Conservation (phyloP, 92 coral and sea anemone genomes). For the Siderastrea siderea region DNA sequence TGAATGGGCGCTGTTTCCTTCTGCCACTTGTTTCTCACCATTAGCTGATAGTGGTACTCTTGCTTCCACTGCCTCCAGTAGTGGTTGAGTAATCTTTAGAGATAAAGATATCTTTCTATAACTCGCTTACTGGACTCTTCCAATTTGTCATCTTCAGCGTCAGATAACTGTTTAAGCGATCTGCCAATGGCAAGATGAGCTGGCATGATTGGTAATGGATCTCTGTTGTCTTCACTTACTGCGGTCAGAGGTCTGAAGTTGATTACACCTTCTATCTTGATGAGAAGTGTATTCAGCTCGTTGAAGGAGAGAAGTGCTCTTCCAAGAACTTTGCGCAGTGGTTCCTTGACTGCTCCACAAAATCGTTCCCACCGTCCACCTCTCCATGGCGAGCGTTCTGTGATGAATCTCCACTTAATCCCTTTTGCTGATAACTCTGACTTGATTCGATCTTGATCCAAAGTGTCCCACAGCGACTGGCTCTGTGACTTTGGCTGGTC, state of each 20-base stretch:
- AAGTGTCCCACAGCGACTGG: not conserved
- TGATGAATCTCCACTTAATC: slow-evolving; percentile 41
- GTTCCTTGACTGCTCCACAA: slow-evolving; percentile 40
- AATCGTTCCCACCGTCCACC: slow-evolving; percentile 54
- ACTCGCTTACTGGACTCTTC: not conserved
- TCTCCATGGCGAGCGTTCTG: slow-evolving; percentile 41
- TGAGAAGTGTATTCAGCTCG: slow-evolving; percentile 31
- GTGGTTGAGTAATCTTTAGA: slow-evolving; percentile 23
- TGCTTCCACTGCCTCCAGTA: slow-evolving; percentile 53
- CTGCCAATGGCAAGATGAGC: slow-evolving; percentile 62
- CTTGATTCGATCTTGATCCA: slow-evolving; percentile 30
- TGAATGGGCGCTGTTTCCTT: slow-evolving; percentile 23
- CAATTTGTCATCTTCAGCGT: not conserved
- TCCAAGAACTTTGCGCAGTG: slow-evolving; percentile 37
- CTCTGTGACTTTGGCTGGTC: not conserved
- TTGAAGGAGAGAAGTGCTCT: slow-evolving; percentile 41
- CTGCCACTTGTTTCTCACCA: slow-evolving; percentile 40
- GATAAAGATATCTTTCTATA: slow-evolving; percentile 38
- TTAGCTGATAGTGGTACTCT: slow-evolving; percentile 33
- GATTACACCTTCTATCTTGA: slow-evolving; percentile 29
- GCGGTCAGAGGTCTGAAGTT: slow-evolving; percentile 41
- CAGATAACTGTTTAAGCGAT: slow-evolving; percentile 15
- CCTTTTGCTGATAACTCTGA: slow-evolving; percentile 35
- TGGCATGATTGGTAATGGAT: slow-evolving; percentile 38
- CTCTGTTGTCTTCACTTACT: slow-evolving; percentile 50